Conservation (phyloP, 1,140 invertebrate genomes). For the Anagrus nilaparvatae region DNA sequence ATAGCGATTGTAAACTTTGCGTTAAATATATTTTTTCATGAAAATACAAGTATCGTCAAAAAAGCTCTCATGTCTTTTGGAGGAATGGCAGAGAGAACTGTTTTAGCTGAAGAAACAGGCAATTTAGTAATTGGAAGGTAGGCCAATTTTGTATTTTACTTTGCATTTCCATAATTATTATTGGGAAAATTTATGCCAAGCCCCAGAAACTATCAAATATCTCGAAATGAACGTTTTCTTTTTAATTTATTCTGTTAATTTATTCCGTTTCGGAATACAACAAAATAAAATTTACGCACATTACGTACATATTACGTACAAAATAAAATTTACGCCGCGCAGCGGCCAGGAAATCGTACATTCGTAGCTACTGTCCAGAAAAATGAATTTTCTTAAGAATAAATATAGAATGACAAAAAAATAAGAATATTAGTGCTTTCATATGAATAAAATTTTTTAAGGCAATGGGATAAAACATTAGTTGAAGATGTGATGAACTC, state of each 20-base stretch:
- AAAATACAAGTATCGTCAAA: slow-evolving; percentile 43
- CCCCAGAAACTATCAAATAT: not conserved
- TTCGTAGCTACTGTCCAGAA: too few relatives aligned
- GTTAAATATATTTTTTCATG: slow-evolving; percentile 52
- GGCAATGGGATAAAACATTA: slow-evolving; percentile 60
- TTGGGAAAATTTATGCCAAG: slow-evolving; percentile 5
- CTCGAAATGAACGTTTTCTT: not conserved
- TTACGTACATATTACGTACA: not conserved
- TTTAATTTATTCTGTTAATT: not conserved
- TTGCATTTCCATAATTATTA: slow-evolving; percentile 10
- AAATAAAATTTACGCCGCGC: not conserved
- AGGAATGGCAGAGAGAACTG: slow-evolving; percentile 84
- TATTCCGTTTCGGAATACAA: not conserved
- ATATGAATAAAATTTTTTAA: slow-evolving; percentile 23
- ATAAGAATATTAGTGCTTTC: slow-evolving; percentile 1
- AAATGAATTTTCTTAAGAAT: not conserved
- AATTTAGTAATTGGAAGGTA: slow-evolving; percentile 52
- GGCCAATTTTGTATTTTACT: not conserved
- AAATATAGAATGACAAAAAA: not conserved
- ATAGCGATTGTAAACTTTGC: slow-evolving; percentile 91
- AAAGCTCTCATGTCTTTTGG: slow-evolving; percentile 67
- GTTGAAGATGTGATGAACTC: slow-evolving; percentile 51
- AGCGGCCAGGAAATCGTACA: too few relatives aligned
- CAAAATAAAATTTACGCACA: not conserved
- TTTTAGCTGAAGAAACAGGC: slow-evolving; percentile 60